Evolutionary conservation across 1,140 invertebrate genomes (phyloP).

Genomic region (Trinorchestia longiramus): DNA sequence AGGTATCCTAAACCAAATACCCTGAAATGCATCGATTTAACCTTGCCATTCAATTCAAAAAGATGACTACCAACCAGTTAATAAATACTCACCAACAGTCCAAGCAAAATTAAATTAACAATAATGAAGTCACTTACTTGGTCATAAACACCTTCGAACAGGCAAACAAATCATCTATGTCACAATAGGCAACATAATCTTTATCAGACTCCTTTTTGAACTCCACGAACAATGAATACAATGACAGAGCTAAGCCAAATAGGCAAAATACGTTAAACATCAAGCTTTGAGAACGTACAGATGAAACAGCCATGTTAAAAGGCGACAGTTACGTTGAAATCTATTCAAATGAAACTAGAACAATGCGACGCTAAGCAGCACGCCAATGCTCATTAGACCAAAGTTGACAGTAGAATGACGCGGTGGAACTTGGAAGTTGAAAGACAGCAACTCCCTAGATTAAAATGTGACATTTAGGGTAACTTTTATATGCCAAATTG

Average conservation of each 20-base stretch:
- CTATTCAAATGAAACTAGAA: not conserved
- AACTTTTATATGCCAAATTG: not conserved
- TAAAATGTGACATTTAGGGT: not conserved
- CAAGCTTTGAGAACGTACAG: not conserved
- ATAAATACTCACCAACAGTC: no score
- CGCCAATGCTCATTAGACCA: no score
- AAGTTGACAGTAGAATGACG: no score
- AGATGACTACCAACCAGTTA: no score
- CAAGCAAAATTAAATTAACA: no score
- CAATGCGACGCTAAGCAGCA: not conserved
- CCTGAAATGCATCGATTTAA: no score
- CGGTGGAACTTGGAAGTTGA: no score
- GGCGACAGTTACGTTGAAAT: not conserved
- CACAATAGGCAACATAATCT: slow-evolving; percentile 12
- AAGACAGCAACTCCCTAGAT: not conserved
- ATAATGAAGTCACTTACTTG: not conserved
- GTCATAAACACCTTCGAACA: not conserved
- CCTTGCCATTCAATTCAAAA: no score
- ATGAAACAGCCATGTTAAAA: not conserved
- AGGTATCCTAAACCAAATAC: no score
- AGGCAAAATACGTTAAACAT: not conserved
- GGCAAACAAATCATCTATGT: not conserved
- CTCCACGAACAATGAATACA: not conserved
- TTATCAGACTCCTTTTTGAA: not conserved
- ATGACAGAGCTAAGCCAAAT: not conserved